Percentiles rank a stretch among this genome's conserved stretches.
These are phyloP conservation scores for Plagiodera versicolora DNA, from an alignment of 2,888 invertebrate genomes.

Conservation along the genomic window DNA sequence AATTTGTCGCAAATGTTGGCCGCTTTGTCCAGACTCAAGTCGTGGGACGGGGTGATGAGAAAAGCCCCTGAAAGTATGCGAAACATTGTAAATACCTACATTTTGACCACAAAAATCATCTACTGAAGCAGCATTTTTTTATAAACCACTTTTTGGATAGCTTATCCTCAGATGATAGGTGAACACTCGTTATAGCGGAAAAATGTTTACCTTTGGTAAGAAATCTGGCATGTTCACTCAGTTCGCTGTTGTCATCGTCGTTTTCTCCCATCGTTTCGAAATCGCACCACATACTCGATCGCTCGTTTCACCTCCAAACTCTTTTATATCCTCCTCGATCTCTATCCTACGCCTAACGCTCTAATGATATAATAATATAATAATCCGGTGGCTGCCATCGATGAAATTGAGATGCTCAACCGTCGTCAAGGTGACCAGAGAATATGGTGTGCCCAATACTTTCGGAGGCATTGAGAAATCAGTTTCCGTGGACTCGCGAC, in stretches of 20 bases:
- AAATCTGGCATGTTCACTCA: constrained; percentile 67
- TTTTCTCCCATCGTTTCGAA: constrained; percentile 61
- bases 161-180: not conserved
- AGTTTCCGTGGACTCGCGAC: no score
- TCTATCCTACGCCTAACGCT: constrained; percentile 17
- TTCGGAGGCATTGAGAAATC: no score
- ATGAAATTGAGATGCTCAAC: constrained; percentile 22
- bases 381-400: constrained; percentile 23
- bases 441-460: not conserved
- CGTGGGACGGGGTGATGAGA: constrained; percentile 82
- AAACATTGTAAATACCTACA: no score
- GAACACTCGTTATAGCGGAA: not conserved
- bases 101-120: no score
- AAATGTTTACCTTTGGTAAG: constrained; percentile 66
- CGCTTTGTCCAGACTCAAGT: constrained; percentile 83
- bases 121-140: no score
- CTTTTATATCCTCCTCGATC: constrained; percentile 29
- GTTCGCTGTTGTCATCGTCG: constrained; percentile 79
- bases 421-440: constrained; percentile 7
- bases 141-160: no score
- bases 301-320: constrained; percentile 20
- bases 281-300: constrained; percentile 33
- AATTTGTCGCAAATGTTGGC: constrained; percentile 86
- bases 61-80: constrained; percentile 70
- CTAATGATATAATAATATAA: constrained; percentile 30